These are phyloP conservation scores for Panagrolaimus sp. DNA, from an alignment of 1,140 invertebrate species.

Conservation along the genomic window DNA sequence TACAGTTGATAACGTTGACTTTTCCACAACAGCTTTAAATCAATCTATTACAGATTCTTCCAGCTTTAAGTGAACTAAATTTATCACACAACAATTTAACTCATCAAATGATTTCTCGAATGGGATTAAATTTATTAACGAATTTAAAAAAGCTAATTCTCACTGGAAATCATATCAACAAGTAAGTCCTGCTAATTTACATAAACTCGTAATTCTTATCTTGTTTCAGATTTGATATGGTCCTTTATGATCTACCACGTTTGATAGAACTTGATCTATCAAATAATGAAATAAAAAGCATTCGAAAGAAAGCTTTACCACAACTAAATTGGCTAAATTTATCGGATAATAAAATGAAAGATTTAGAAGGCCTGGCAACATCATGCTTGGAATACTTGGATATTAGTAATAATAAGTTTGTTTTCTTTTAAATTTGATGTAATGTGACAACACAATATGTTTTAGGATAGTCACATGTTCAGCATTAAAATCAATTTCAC, in stretches of 20 bases:
- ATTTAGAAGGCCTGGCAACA: slow-evolving; percentile 24
- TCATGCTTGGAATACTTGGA: slow-evolving; percentile 17
- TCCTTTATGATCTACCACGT: slow-evolving; percentile 23
- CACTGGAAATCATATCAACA: slow-evolving; percentile 18
- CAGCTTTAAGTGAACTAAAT: slow-evolving; percentile 25
- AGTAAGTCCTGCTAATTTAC: slow-evolving; percentile 8
- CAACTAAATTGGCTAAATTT: slow-evolving; percentile 24
- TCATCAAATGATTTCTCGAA: slow-evolving; percentile 17
- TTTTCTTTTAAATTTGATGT: slow-evolving; percentile 19
- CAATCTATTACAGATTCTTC: slow-evolving; percentile 29
- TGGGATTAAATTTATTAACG: slow-evolving; percentile 23
- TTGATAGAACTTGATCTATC: slow-evolving; percentile 30
- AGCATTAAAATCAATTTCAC: slow-evolving; percentile 22
- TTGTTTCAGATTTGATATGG: slow-evolving; percentile 27
- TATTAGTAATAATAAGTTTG: slow-evolving; percentile 32
- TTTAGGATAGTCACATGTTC: slow-evolving; percentile 36
- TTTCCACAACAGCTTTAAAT: too few relatives aligned
- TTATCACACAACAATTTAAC: slow-evolving; percentile 34
- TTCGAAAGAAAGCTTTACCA: slow-evolving; percentile 27
- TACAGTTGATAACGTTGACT: too few relatives aligned
- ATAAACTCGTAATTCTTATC: not conserved
- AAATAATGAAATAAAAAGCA: slow-evolving; percentile 29
- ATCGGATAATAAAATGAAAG: slow-evolving; percentile 32
- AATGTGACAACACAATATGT: not conserved
- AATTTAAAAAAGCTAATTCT: slow-evolving; percentile 25